These are phyloP conservation scores for Gymnothorax reevesii DNA, from an alignment of 2,797 vertebrate species.

Conservation along the genomic window DNA sequence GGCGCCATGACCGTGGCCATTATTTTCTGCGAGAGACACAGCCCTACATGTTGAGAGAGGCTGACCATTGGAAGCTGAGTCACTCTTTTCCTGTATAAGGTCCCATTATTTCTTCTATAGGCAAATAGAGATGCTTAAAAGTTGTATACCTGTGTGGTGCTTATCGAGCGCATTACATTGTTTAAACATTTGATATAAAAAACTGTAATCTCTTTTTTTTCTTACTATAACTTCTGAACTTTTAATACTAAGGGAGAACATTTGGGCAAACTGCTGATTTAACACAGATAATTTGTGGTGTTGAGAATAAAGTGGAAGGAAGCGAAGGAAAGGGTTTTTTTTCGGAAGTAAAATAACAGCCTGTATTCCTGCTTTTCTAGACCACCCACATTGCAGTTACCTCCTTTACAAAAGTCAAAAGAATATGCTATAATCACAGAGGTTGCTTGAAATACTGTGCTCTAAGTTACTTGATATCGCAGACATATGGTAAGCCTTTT, in stretches of 20 bases:
- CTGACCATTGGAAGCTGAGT: no score
- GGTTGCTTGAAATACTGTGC: background rate
- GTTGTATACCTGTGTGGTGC: no score
- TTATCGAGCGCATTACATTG: no score
- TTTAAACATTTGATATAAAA: no score
- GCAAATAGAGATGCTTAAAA: background rate
- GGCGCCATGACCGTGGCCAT: no score
- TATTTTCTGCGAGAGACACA: no score
- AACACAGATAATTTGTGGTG: background rate
- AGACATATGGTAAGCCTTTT: background rate
- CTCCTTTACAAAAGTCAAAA: constrained; percentile 14
- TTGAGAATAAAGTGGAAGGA: background rate
- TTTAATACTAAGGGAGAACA: background rate
- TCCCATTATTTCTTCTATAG: background rate
- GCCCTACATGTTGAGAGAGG: no score
- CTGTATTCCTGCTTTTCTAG: constrained; percentile 12
- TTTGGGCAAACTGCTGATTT: background rate
- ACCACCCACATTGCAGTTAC: constrained; percentile 39
- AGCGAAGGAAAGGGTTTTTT: background rate
- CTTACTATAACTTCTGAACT: background rate
- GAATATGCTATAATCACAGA: constrained; percentile 10
- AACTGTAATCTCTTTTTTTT: no score
- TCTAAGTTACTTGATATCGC: background rate
- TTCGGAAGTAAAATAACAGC: background rate
- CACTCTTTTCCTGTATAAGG: no score